Evolutionary conservation across 2,888 invertebrate genomes (phyloP).

Genomic region (Thumatha senex): DNA sequence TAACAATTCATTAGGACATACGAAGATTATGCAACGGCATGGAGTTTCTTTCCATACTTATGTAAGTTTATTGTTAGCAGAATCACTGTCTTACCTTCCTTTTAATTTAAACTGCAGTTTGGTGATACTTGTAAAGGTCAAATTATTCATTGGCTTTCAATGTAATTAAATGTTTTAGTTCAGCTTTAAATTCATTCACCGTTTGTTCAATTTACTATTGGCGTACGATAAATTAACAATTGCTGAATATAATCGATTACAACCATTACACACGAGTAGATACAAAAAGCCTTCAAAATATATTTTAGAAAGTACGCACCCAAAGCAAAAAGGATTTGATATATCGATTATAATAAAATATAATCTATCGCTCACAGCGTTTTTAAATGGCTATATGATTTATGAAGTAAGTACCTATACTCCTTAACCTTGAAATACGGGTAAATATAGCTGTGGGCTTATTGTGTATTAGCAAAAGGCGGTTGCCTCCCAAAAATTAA

Average conservation of each 20-base stretch:
- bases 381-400: not conserved
- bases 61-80: too few relatives aligned
- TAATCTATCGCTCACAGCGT: not conserved
- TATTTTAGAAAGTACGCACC: slow-evolving; percentile 15
- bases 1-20: too few relatives aligned
- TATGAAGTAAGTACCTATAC: not conserved
- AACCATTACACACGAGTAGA: slow-evolving; percentile 18
- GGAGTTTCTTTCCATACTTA: too few relatives aligned
- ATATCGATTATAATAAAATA: not conserved
- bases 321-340: not conserved
- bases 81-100: too few relatives aligned
- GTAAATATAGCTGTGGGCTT: too few relatives aligned
- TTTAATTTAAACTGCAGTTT: too few relatives aligned
- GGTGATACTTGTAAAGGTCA: too few relatives aligned
- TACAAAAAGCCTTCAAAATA: slow-evolving; percentile 18
- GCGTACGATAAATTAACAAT: slow-evolving; percentile 12
- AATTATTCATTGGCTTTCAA: too few relatives aligned
- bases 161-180: not conserved
- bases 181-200: slow-evolving; percentile 6
- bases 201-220: slow-evolving; percentile 2
- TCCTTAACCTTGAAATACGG: too few relatives aligned
- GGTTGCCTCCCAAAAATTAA: too few relatives aligned
- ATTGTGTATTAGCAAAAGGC: too few relatives aligned
- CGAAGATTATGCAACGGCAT: too few relatives aligned
- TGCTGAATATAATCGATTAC: slow-evolving; percentile 19